These are phyloP conservation scores for Phodopus roborovskii DNA, from an alignment of 2,113 vertebrate species.

Conservation along the genomic window DNA sequence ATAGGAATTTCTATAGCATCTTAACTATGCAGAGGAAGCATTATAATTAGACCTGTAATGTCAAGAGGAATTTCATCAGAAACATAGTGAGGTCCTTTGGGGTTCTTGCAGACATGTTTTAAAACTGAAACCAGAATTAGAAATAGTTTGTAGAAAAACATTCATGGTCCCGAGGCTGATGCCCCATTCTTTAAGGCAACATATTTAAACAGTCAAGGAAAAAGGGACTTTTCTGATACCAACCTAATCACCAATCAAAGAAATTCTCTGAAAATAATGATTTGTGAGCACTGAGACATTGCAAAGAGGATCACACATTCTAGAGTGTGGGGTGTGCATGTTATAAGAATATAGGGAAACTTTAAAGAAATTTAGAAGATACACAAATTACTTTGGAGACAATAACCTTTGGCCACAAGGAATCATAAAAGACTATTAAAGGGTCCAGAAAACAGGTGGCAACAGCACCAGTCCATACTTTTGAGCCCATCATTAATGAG, in stretches of 20 bases:
- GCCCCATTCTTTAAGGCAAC: background rate
- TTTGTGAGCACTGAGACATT: background rate
- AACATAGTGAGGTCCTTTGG: background rate
- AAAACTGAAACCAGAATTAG: background rate
- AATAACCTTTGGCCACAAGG: background rate
- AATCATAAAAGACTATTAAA: background rate
- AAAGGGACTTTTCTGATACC: background rate
- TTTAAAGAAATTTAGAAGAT: background rate
- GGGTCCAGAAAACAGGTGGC: background rate
- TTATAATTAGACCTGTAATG: background rate
- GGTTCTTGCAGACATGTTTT: background rate
- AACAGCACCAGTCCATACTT: background rate
- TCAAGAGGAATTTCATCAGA: background rate
- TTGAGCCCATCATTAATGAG: background rate
- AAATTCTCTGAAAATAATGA: too few species aligned
- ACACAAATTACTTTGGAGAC: background rate
- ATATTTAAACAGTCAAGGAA: background rate
- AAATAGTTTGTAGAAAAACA: background rate
- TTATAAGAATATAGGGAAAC: background rate
- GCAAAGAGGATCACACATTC: too few species aligned
- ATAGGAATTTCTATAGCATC: background rate
- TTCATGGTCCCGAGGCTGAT: background rate
- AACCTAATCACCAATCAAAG: background rate
- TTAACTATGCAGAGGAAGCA: background rate
- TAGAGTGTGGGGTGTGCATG: fast-evolving